phyloP scores from a whole-genome alignment of 2,888 invertebrate species.

The Heliconius cydno region DNA sequence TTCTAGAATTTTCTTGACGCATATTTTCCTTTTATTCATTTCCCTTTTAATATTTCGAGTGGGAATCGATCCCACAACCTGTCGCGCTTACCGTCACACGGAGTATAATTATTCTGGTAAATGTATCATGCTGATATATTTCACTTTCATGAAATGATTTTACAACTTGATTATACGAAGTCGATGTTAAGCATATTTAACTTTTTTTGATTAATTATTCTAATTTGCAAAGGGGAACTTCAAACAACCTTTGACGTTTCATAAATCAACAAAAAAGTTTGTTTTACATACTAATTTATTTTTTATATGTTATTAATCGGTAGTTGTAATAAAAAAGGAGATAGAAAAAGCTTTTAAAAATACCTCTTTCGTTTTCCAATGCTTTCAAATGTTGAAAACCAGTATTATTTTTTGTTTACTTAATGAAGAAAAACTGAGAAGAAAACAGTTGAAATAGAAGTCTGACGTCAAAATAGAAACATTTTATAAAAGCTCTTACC shows the following conservation, averaged over 20 bases:
- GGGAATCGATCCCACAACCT: no score
- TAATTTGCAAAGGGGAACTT: conserved; percentile 8
- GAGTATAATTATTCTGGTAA: background rate
- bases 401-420: no score
- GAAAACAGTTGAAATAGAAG: background rate
- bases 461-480: background rate
- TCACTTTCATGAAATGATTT: background rate
- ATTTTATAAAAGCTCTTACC: conserved; percentile 84
- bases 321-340: no score
- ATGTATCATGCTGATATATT: background rate
- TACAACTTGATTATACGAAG: background rate
- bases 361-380: no score
- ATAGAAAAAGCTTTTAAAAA: no score
- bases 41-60: no score
- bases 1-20: background rate
- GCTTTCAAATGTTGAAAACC: no score
- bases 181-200: conserved; percentile 2
- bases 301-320: background rate
- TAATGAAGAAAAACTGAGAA: no score
- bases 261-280: conserved; percentile 3
- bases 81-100: no score
- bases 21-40: no score
- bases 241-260: background rate
- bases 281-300: background rate
- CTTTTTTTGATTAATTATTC: background rate